Percentiles rank a stretch among this genome's conserved stretches.
phyloP scores from a whole-genome alignment of 2,113 vertebrate genomes.

The Clinocottus analis region DNA sequence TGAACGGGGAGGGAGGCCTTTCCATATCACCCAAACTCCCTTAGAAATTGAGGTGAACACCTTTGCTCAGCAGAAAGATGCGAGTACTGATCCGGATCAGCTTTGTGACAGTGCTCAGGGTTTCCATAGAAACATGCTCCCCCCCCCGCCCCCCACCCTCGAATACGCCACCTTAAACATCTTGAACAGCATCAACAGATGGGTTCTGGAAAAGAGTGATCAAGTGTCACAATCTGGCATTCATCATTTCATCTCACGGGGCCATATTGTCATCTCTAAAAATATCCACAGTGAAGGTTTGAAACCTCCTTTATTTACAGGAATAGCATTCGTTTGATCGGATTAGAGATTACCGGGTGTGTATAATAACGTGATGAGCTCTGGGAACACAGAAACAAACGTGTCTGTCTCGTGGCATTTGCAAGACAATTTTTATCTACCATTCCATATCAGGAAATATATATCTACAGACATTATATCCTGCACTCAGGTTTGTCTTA shows the following conservation, averaged over 20 bases:
- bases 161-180: slow-evolving; percentile 48
- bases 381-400: slow-evolving; percentile 18
- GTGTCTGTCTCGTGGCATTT: slow-evolving; percentile 17
- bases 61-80: slow-evolving; percentile 67
- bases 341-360: neutral
- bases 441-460: slow-evolving; percentile 36
- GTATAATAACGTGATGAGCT: slow-evolving; percentile 3
- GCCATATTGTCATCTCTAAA: slow-evolving; percentile 39
- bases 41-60: slow-evolving; percentile 78
- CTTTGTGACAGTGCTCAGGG: slow-evolving; percentile 53
- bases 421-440: slow-evolving; percentile 32
- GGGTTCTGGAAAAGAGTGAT: slow-evolving; percentile 45
- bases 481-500: slow-evolving; percentile 22
- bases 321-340: slow-evolving; percentile 22
- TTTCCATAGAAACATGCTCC: slow-evolving; percentile 79
- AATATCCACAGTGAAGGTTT: slow-evolving; percentile 35
- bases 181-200: slow-evolving; percentile 51
- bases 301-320: slow-evolving; percentile 19
- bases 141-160: too few species aligned
- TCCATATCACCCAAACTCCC: slow-evolving; percentile 56
- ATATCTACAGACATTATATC: slow-evolving; percentile 35
- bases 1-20: slow-evolving; percentile 29
- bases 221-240: slow-evolving; percentile 51
- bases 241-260: slow-evolving; percentile 44
- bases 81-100: slow-evolving; percentile 58